These are phyloP conservation scores for Felis catus DNA, from an alignment of 2,113 vertebrate species.

Conservation along the genomic window F.catus_Fca126_mat1.0 CM031417.1:75344001-75344500, in stretches of 20 bases:
- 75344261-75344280: not conserved
- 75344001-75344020: not conserved
- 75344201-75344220: not conserved
- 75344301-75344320: not conserved
- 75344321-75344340: not conserved
- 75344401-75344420: not conserved
- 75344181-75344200: not conserved
- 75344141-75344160: not conserved
- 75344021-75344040: not conserved
- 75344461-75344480: not conserved
- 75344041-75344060: not conserved
- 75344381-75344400: not conserved
- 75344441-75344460: not conserved
- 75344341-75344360: not conserved
- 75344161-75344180: not conserved
- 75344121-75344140: not conserved
- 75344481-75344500: not conserved
- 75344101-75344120: not conserved
- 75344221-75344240: not conserved
- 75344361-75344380: not conserved
- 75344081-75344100: not conserved
- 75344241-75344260: not conserved
- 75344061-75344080: not conserved
- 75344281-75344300: not conserved
- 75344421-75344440: not conserved